These are phyloP conservation scores for Agrypnus murinus DNA, from an alignment of 2,888 invertebrate genomes.

Conservation along the genomic window DNA sequence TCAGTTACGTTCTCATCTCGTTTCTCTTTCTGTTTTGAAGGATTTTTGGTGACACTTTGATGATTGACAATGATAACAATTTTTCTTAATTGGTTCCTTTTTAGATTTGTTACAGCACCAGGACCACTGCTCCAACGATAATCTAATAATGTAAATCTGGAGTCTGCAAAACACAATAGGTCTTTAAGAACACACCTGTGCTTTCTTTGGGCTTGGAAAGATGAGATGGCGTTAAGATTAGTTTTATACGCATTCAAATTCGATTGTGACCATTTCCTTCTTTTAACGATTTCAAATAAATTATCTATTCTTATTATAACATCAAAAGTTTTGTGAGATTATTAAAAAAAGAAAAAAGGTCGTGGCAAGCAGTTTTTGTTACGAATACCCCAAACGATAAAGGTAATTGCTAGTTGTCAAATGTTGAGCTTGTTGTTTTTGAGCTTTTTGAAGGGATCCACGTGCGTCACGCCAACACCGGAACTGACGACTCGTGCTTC, in stretches of 20 bases:
- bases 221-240: conserved; percentile 47
- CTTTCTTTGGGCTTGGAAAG: conserved; percentile 25
- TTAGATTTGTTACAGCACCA: too few relatives aligned
- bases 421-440: not conserved
- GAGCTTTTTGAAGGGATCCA: conserved; percentile 31
- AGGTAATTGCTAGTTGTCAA: conserved; percentile 39
- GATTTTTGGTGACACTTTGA: too few relatives aligned
- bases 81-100: too few relatives aligned
- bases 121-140: too few relatives aligned
- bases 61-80: too few relatives aligned
- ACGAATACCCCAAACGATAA: not conserved
- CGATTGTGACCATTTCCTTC: conserved; percentile 35
- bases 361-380: conserved; percentile 15
- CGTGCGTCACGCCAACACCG: conserved; percentile 50
- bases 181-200: conserved; percentile 50
- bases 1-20: too few relatives aligned
- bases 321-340: too few relatives aligned
- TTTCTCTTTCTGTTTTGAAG: too few relatives aligned
- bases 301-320: not conserved
- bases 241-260: not conserved
- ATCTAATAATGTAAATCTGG: conserved; percentile 12
- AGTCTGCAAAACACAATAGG: conserved; percentile 44
- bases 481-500: conserved; percentile 45
- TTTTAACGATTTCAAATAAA: conserved; percentile 39
- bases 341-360: not conserved